These are phyloP conservation scores for Anarrhichthys ocellatus DNA, from an alignment of 2,113 vertebrate species.

Conservation along the genomic window DNA sequence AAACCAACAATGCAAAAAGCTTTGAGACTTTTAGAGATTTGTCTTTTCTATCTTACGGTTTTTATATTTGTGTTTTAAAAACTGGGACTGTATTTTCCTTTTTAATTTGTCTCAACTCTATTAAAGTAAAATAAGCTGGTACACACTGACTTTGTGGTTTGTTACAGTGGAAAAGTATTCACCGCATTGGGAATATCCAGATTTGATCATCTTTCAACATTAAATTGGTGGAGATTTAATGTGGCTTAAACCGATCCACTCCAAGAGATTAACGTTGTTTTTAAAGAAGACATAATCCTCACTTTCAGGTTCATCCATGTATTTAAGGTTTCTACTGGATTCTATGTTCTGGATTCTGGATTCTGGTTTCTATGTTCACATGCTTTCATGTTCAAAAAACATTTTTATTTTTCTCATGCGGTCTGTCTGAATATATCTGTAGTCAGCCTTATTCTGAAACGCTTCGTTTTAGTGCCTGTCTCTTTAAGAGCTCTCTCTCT, in stretches of 20 bases:
- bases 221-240: too few relatives aligned
- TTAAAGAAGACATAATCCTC: too few relatives aligned
- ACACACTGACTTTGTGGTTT: slow-evolving; percentile 20
- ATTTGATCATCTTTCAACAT: not conserved
- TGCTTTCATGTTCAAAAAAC: too few relatives aligned
- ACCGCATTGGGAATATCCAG: not conserved
- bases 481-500: too few relatives aligned
- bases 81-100: slow-evolving; percentile 49
- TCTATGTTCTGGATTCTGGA: too few relatives aligned
- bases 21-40: slow-evolving; percentile 53
- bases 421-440: not conserved
- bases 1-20: slow-evolving; percentile 61
- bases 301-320: too few relatives aligned
- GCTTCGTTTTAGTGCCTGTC: too few relatives aligned
- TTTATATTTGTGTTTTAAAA: slow-evolving; percentile 70
- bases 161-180: not conserved
- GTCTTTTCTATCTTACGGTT: slow-evolving; percentile 68
- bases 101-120: slow-evolving; percentile 58
- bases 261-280: too few relatives aligned
- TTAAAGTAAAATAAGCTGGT: slow-evolving; percentile 63
- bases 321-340: too few relatives aligned
- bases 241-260: too few relatives aligned
- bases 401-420: not conserved
- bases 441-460: not conserved
- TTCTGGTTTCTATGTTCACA: too few relatives aligned